Evolutionary conservation across 2,113 vertebrate species (phyloP).

Genomic region (Cyanoramphus novaezelandiae): DNA sequence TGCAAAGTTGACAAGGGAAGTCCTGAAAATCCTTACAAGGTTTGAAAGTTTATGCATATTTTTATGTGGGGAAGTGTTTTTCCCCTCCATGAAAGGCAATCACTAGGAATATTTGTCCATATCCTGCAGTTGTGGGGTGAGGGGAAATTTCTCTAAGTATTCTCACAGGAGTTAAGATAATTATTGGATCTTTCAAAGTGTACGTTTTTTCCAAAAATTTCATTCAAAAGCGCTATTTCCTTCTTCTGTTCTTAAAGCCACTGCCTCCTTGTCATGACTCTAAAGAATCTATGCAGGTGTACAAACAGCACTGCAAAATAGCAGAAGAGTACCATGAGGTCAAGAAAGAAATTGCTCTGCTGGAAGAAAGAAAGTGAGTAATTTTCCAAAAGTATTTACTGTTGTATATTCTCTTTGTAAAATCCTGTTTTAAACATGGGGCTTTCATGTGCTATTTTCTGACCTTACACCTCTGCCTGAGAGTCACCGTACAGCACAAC

Average conservation of each 20-base stretch:
- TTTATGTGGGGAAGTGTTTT: not conserved
- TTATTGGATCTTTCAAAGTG: not conserved
- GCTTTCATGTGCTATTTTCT: not conserved
- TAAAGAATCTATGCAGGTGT: slow-evolving; percentile 92
- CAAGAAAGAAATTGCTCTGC: slow-evolving; percentile 89
- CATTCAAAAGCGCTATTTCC: not conserved
- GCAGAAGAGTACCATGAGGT: slow-evolving; percentile 94
- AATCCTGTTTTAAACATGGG: not conserved
- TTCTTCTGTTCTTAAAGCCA: slow-evolving; percentile 78
- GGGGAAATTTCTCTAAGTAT: not conserved
- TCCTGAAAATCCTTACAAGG: not conserved
- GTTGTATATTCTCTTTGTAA: not conserved
- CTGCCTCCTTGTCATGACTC: slow-evolving; percentile 89
- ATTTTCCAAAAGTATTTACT: not conserved
- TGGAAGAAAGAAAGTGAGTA: slow-evolving; percentile 95
- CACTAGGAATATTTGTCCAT: not conserved
- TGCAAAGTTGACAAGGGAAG: not conserved
- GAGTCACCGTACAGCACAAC: not conserved
- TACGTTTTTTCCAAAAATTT: not conserved
- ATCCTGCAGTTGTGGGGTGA: not conserved
- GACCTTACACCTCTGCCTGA: not conserved
- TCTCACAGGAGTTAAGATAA: not conserved
- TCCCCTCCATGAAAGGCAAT: not conserved
- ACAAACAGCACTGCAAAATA: slow-evolving; percentile 95
- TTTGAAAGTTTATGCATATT: not conserved